A percentile compares a stretch with the other conserved stretches of the same genome.
Evolutionary conservation across 2,797 vertebrate species (phyloP).

Genomic region (Delichon dasypus): DNA sequence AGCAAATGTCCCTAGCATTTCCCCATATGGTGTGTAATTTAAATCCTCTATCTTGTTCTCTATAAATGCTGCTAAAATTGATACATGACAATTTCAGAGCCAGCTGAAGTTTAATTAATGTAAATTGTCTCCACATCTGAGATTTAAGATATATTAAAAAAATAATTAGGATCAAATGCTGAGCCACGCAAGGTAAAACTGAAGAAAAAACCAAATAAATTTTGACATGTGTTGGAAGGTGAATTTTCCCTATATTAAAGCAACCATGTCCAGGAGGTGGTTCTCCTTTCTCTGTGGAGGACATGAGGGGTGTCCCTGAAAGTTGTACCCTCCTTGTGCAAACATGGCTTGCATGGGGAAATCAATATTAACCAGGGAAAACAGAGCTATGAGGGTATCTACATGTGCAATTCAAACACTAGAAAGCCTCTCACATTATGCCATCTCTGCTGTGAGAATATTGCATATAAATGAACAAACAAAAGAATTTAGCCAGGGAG

Average conservation of each 20-base stretch:
- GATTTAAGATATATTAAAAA: not conserved
- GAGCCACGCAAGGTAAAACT: not conserved
- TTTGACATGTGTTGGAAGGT: not conserved
- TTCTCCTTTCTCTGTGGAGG: not conserved
- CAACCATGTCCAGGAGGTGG: not conserved
- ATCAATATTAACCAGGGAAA: not conserved
- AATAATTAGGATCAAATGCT: constrained; percentile 1
- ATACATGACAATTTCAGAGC: constrained; percentile 49
- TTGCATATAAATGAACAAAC: not conserved
- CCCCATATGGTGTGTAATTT: constrained; percentile 62
- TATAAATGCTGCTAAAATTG: constrained; percentile 52
- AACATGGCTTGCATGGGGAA: not conserved
- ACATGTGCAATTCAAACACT: not conserved
- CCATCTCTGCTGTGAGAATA: not conserved
- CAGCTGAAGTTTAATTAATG: constrained; percentile 62
- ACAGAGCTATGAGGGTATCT: not conserved
- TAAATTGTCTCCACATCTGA: constrained; percentile 28
- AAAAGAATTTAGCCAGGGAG: not conserved
- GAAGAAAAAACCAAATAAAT: accelerated
- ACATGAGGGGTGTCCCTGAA: not conserved
- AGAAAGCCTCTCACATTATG: not conserved
- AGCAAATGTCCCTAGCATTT: constrained; percentile 53
- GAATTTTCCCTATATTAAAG: not conserved
- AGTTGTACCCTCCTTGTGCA: not conserved
- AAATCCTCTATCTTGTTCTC: constrained; percentile 49